Base-by-base conservation (phyloP, 2,797 vertebrate genomes). In the Microcaecilia unicolor region DNA sequence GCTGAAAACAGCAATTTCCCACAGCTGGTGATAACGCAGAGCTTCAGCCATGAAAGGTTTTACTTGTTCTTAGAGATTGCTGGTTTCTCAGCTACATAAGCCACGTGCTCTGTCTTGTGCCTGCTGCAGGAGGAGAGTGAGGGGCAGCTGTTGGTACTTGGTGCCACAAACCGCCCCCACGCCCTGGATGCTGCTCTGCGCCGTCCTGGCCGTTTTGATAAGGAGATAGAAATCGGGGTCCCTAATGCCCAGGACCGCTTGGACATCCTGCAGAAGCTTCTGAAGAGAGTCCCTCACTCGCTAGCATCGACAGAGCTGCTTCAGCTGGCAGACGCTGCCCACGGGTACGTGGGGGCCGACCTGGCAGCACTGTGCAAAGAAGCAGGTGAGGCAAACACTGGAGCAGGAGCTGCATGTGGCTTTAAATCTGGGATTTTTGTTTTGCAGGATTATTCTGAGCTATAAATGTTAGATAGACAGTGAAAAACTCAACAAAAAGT, bases 321-420 rank as follows among this genome's bases (percentile, higher is more conserved):
- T 1, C 80, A 70, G n/a, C 64, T 97, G 60, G 85, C 93, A 1
- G 83, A 89, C 2, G 56, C 44, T 0, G 74, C 89, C 1, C 92
- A 98, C 3, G 96, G 93, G 34, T 99, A 97, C 1, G 94, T 98
- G 4, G 94, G 93, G 18, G 93, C 96, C 1, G 96, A 99, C 59
- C 72, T 99, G 10, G 80, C 85, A 22, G 90, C 92, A 4, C 63
- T 97, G 52, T 94, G 93, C 70, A 93, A 95, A 48, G 94, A 99
- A 59, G 91, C 93, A 56, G 94, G 95, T 82, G 44, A 83, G 83
- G 38, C n/a, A 25, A 15, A 6, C 14, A 25, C n/a, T 29, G 10
- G n/a, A 11, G 16, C 16, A n/a, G n/a, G n/a, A n/a, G n/a, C n/a
- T n/a, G n/a, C n/a, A n/a, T n/a, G n/a, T n/a, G n/a, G n/a, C n/a